A percentile compares a stretch with the other conserved stretches of the same genome.
phyloP scores from a whole-genome alignment of 2,113 vertebrate species.

The Semnornis frantzii region DNA sequence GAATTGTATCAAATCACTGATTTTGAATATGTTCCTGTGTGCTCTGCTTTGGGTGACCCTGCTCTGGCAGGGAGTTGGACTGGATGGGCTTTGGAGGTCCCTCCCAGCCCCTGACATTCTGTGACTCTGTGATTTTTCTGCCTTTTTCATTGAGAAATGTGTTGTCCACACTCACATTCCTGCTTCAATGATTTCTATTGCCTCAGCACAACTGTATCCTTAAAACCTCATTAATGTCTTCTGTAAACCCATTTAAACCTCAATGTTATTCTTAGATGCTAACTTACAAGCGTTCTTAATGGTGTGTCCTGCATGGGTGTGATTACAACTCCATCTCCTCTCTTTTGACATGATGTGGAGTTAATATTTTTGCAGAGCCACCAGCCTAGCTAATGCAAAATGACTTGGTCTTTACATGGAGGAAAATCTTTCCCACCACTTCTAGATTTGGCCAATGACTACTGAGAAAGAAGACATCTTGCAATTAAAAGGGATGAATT shows the following conservation, averaged over 20 bases:
- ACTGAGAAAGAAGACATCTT: not conserved
- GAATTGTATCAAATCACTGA: no score
- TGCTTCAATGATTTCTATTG: not conserved
- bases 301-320: not conserved
- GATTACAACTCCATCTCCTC: conserved; percentile 25
- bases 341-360: not conserved
- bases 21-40: no score
- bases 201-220: not conserved
- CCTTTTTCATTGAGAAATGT: no score
- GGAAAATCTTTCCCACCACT: not conserved
- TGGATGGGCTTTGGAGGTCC: no score
- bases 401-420: not conserved
- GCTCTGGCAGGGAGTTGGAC: no score
- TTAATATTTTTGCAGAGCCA: not conserved
- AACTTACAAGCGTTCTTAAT: conserved; percentile 28
- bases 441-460: not conserved
- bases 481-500: not conserved
- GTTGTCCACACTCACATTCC: not conserved
- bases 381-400: not conserved
- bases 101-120: no score
- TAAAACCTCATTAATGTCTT: not conserved
- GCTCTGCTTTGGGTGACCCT: no score
- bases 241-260: not conserved
- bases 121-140: no score
- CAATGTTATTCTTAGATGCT: conserved; percentile 46